These are phyloP conservation scores for Phalacrocorax brasilianus DNA, from an alignment of 2,113 vertebrate species.

Conservation along the genomic window DNA sequence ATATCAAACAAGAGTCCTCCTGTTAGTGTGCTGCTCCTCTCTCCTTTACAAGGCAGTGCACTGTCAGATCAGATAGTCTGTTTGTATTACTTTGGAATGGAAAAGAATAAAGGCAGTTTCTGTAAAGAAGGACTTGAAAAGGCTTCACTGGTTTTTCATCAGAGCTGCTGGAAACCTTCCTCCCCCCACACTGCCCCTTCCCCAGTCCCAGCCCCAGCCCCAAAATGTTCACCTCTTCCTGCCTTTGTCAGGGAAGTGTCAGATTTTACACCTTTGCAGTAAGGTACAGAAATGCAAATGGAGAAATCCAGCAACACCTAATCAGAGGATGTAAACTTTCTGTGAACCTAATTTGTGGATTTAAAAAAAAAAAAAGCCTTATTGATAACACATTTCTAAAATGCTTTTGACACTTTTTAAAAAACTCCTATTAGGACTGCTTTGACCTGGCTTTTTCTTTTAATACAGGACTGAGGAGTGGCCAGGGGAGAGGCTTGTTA, in stretches of 20 bases:
- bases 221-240: constrained; percentile 25
- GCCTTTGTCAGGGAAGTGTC: constrained; percentile 53
- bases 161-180: constrained; percentile 43
- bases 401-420: neutral
- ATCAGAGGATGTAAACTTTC: constrained; percentile 51
- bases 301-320: constrained; percentile 33
- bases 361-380: neutral
- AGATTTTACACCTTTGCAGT: constrained; percentile 46
- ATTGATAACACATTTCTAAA: neutral
- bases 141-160: neutral
- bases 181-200: neutral
- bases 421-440: neutral
- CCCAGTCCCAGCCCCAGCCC: neutral
- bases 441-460: neutral
- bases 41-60: neutral
- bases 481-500: neutral
- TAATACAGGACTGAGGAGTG: neutral
- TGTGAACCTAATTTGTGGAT: constrained; percentile 61
- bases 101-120: constrained; percentile 51
- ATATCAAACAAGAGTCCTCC: neutral
- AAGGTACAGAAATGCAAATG: constrained; percentile 65
- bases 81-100: constrained; percentile 45
- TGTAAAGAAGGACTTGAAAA: constrained; percentile 34
- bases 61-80: constrained; percentile 33
- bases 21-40: neutral